Base-by-base conservation (phyloP, 1,140 invertebrate genomes). In the Bombus ignitus region DNA sequence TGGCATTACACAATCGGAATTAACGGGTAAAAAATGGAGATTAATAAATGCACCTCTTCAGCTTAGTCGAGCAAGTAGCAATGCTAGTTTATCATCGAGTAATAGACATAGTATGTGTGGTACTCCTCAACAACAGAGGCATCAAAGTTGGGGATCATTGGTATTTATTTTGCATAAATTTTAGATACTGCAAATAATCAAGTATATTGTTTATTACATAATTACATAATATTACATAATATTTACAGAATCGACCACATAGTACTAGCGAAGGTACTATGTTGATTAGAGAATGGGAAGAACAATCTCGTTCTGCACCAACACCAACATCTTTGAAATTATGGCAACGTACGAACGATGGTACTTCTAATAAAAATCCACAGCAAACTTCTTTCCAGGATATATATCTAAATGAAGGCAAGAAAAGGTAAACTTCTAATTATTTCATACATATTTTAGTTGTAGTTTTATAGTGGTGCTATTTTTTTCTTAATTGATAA, bases 21-120 rank as follows among this genome's bases (percentile, higher is more conserved):
- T 98, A 71, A 98, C 97, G 71, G 98, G 98, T 3, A 98, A 98
- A 94, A 97, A 97, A 88, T 99, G 98, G 98, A 96, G 97, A 90
- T 94, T 96, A 77, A 95, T 98, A 62, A 97, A 97, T 92, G 97
- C 97, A 32, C 96, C 97, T 53, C 96, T 97, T 93, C 97, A 98
- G 94, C 95, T 98, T 37, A 98, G 97, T 92, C 96, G 97, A 88
- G 97, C 97, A 70, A 97, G 97, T 91, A 98, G 97, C 92, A 97
- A 96, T 87, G 96, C 97, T 37, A 96, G 96, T 93, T 92, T 96
- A 72, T 95, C 95, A 57, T 95, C 95, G 44, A 96, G 93, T 83
- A 95, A 95, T 77, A 94, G 95, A 77, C 95, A 96, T 88, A 96
- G 95, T 83, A 96, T 96, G 88, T 95, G 94, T 72, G 96, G 95